Evolutionary conservation across 1,140 invertebrate species (phyloP).

Genomic region (Scaptomyza graminum): DNA sequence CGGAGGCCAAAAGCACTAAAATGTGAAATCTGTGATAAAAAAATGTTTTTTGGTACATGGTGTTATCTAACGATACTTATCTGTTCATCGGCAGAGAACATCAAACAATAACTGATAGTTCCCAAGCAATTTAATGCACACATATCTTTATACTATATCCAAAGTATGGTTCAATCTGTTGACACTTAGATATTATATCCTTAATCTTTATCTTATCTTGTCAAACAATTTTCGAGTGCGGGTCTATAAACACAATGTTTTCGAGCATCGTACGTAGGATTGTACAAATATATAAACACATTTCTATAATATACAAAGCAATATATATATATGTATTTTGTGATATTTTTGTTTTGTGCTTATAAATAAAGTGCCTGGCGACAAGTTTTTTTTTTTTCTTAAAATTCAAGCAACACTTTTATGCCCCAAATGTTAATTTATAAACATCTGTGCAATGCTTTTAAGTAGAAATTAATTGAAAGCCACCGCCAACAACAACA

Average conservation of each 20-base stretch:
- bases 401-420: constrained; percentile 11
- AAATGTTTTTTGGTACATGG: too few species aligned
- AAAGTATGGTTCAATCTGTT: not conserved
- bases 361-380: constrained; percentile 46
- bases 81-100: not conserved
- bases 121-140: too few species aligned
- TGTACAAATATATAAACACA: constrained; percentile 7
- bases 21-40: too few species aligned
- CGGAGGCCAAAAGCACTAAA: too few species aligned
- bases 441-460: constrained; percentile 60
- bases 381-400: constrained; percentile 29
- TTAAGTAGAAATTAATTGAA: constrained; percentile 56
- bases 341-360: constrained; percentile 8
- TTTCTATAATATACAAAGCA: not conserved
- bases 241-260: constrained; percentile 13
- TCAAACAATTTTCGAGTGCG: constrained; percentile 21
- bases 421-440: constrained; percentile 42
- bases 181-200: not conserved
- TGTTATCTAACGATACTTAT: constrained; percentile 1
- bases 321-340: not conserved
- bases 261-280: constrained; percentile 5
- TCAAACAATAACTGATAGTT: not conserved
- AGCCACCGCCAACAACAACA: constrained; percentile 24
- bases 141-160: not conserved
- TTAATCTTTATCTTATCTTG: constrained; percentile 11